Conservation (phyloP, 2,113 vertebrate species). For the Daboia siamensis region DNA sequence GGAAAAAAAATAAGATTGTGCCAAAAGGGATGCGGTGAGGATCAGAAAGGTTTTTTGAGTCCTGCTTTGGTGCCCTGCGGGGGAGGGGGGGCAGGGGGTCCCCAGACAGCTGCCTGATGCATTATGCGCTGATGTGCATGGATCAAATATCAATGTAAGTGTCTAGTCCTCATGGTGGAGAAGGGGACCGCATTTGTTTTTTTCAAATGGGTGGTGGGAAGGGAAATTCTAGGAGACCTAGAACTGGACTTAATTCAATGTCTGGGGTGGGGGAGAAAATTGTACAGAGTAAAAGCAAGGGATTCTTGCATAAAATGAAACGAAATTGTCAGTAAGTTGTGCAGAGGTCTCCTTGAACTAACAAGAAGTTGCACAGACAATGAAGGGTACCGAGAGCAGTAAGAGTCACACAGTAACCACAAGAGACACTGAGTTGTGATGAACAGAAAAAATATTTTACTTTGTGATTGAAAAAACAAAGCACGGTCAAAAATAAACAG, state of each 20-base stretch:
- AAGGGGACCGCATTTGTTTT: not conserved
- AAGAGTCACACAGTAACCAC: too few relatives aligned
- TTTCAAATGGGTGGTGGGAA: not conserved
- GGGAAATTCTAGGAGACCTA: not conserved
- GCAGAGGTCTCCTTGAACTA: too few relatives aligned
- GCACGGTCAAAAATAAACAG: too few relatives aligned
- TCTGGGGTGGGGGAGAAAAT: not conserved
- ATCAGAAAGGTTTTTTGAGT: not conserved
- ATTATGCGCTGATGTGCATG: not conserved
- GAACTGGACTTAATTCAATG: not conserved
- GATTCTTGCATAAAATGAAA: not conserved
- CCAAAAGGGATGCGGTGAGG: not conserved
- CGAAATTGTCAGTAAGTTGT: not conserved
- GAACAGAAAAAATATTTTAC: too few relatives aligned
- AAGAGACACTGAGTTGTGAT: too few relatives aligned
- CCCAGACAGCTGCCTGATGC: not conserved
- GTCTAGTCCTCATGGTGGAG: not conserved
- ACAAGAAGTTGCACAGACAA: too few relatives aligned
- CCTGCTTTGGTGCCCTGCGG: not conserved
- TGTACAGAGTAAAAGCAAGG: not conserved
- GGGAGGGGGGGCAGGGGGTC: rapidly evolving
- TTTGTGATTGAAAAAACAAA: too few relatives aligned
- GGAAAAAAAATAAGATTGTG: not conserved
- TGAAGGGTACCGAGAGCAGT: too few relatives aligned
- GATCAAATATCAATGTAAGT: not conserved